These are phyloP conservation scores for Gallinago paraguaiae DNA, from an alignment of 2,113 vertebrate genomes.

Conservation along the genomic window DNA sequence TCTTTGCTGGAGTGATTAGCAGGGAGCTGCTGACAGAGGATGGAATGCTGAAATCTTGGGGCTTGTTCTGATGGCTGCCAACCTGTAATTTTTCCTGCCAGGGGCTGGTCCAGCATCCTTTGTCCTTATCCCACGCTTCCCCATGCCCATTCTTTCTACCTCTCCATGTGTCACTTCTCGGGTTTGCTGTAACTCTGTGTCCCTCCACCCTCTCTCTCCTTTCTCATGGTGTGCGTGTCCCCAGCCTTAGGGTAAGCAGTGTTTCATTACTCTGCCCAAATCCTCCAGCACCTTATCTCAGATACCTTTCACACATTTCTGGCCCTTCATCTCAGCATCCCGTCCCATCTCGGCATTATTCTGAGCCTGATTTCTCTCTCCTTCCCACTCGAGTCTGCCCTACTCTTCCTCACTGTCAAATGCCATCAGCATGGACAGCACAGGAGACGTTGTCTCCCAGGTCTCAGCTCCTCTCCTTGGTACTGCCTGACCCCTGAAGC, in stretches of 20 bases:
- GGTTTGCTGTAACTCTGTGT: neutral
- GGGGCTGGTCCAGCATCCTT: neutral
- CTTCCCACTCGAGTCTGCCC: neutral
- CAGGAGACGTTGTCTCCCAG: neutral
- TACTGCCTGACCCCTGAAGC: neutral
- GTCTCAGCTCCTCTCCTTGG: neutral
- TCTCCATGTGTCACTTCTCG: neutral
- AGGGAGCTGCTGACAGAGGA: neutral
- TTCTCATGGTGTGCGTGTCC: accelerated
- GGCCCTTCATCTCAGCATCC: neutral
- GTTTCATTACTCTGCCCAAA: neutral
- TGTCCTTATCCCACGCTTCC: neutral
- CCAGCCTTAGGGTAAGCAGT: neutral
- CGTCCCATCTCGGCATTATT: neutral
- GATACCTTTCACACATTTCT: neutral
- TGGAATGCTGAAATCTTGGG: neutral
- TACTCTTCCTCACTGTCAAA: neutral
- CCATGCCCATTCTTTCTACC: neutral
- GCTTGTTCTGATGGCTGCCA: neutral
- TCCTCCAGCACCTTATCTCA: neutral
- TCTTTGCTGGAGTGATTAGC: neutral
- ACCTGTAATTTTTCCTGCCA: neutral
- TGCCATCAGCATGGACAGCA: neutral
- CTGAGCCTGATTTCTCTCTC: neutral
- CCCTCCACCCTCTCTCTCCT: neutral